These are phyloP conservation scores for Drosophila kokeensis DNA, from an alignment of 2,888 invertebrate genomes.

Conservation along the genomic window DNA sequence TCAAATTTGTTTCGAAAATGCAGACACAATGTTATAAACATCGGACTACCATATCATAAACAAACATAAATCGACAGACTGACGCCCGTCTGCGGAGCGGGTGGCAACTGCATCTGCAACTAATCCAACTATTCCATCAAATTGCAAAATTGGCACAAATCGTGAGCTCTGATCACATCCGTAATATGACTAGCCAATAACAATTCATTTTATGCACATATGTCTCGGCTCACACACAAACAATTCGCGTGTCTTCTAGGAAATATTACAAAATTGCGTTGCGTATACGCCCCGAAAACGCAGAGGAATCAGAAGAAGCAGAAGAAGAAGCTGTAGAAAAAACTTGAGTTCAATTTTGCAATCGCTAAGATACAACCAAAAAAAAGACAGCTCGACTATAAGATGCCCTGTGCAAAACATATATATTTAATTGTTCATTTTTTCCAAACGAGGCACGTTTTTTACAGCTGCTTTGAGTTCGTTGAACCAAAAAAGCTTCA, in stretches of 20 bases:
- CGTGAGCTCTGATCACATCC: constrained; percentile 8
- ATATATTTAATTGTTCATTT: too few relatives aligned
- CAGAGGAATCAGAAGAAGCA: constrained; percentile 1
- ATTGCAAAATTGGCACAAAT: constrained; percentile 34
- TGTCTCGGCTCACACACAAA: neutral
- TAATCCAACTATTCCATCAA: neutral
- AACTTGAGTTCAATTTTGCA: constrained; percentile 44
- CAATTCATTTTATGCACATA: neutral
- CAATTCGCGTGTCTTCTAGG: constrained; percentile 55
- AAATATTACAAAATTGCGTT: constrained; percentile 46
- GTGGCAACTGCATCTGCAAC: neutral
- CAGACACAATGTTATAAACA: neutral
- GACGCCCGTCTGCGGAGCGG: neutral
- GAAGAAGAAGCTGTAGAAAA: constrained; percentile 1
- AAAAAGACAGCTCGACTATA: neutral
- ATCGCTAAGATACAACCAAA: constrained; percentile 30
- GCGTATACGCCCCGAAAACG: constrained; percentile 52
- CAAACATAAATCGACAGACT: neutral
- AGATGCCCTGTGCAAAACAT: constrained; percentile 8
- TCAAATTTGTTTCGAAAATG: neutral
- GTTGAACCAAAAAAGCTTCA: neutral
- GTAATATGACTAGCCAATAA: constrained; percentile 4
- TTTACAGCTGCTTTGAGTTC: too few relatives aligned
- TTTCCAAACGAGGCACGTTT: too few relatives aligned
- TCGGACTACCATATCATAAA: neutral